Conservation (phyloP, 1,140 invertebrate species). For the Lepidurus arcticus region DNA sequence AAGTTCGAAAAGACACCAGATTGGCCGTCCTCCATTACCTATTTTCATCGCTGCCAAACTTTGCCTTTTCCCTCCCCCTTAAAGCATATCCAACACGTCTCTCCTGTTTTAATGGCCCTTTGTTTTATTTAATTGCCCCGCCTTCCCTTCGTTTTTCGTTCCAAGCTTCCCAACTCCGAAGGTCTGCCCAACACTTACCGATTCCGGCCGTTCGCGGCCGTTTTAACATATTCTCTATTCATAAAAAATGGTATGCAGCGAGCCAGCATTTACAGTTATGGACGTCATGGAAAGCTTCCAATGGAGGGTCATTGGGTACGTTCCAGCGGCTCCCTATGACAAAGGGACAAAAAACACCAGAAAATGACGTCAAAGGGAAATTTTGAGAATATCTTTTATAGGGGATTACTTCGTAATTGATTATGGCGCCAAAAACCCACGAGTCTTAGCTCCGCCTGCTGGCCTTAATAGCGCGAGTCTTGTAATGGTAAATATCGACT, state of each 20-base stretch:
- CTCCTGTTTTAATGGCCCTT: neutral
- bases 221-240: no score
- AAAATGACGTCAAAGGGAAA: neutral
- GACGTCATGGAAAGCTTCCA: neutral
- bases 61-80: neutral
- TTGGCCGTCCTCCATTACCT: neutral
- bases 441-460: neutral
- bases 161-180: no score
- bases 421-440: neutral
- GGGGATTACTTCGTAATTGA: neutral
- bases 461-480: neutral
- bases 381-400: neutral
- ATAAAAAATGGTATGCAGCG: neutral
- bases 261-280: neutral
- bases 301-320: neutral
- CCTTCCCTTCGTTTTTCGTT: neutral
- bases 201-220: no score
- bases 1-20: neutral
- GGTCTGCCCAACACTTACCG: no score
- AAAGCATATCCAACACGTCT: neutral
- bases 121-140: neutral
- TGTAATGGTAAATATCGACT: conserved; percentile 1
- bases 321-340: neutral
- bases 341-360: neutral
- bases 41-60: neutral